Base-by-base conservation (phyloP, 2,888 invertebrate species). In the Chesias legatella region DNA sequence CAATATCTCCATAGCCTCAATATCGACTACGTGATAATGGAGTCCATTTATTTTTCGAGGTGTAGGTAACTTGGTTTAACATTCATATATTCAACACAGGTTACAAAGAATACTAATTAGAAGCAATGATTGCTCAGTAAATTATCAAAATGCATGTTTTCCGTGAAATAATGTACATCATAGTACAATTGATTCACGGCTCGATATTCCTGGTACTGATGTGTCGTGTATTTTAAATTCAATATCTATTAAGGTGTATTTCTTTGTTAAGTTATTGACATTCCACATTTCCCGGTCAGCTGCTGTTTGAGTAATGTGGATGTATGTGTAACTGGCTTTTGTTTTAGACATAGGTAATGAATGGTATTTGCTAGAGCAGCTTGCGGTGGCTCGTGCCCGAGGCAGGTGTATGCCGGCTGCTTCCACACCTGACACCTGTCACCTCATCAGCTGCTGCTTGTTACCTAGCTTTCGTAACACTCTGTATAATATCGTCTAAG, bases 361-460 rank as follows among this genome's bases (percentile, higher is more conserved):
- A 62, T 67, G 62, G 51, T 64, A 60, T 67, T 60, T 68, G 69
- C 65, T 72, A 67, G 67, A 74, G 71, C 85, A 84, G 84, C 85
- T 86, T 84, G 81, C 74, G 74, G 72, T 74, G 79, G 75, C 77
- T 73, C 83, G 79, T 78, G 83, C 74, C 68, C 59, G 59, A 55
- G 67, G 80, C 81, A 84, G 81, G 82, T 83, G 82, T 59, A 61
- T 47, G 80, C 81, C 85, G 79, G 82, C 79, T 86, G 84, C 74
- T 63, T 51, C 73, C 78, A 73, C 86, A 89, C 89, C 89, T 88
- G 89, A 73, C 86, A 89, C 89, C 89, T 88, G 89, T 81, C 83
- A 56, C 49, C 56, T 33, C 65, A 74, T 83, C 84, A 83, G 84
- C 85, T 85, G 85, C 83, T 71, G 68, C 74, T 76, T 67, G 57